phyloP scores from a whole-genome alignment of 2,888 invertebrate species.

The Oxycera nigricornis region DNA sequence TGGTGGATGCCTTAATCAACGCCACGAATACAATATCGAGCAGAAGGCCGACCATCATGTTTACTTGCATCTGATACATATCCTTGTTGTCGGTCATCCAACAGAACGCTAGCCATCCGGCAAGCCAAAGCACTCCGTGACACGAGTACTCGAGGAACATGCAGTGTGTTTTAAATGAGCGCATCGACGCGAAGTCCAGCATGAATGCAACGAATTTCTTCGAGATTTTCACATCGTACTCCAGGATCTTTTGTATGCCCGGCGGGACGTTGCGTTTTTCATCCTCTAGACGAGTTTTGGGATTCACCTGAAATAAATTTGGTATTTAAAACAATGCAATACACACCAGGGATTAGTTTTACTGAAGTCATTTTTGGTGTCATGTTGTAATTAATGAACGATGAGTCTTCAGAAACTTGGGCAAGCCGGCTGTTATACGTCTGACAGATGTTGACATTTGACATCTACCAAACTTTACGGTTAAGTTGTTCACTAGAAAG shows the following conservation, averaged over 20 bases:
- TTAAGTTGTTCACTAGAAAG: no score
- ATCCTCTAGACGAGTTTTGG: constrained; percentile 33
- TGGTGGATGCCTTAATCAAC: constrained; percentile 76
- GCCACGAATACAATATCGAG: constrained; percentile 82
- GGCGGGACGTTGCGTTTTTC: constrained; percentile 41
- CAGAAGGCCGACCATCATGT: constrained; percentile 79
- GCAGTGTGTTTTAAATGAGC: constrained; percentile 55
- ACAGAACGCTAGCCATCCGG: constrained; percentile 77
- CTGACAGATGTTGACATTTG: no score
- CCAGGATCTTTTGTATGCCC: constrained; percentile 49
- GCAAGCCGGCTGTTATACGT: no score
- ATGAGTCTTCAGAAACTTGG: no score
- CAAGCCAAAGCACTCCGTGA: constrained; percentile 88
- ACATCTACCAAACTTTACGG: no score
- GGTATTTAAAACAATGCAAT: background rate
- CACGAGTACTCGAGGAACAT: constrained; percentile 72
- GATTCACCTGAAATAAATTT: constrained; percentile 11
- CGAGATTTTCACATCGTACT: constrained; percentile 55
- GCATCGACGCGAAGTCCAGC: constrained; percentile 54
- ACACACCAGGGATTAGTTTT: no score
- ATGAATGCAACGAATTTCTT: constrained; percentile 54
- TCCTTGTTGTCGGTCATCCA: constrained; percentile 75
- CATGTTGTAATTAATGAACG: no score
- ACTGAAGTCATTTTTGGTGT: background rate
- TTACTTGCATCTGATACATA: constrained; percentile 82